Conservation (phyloP, 2,113 vertebrate species). For the Monarcha castaneiventris region DNA sequence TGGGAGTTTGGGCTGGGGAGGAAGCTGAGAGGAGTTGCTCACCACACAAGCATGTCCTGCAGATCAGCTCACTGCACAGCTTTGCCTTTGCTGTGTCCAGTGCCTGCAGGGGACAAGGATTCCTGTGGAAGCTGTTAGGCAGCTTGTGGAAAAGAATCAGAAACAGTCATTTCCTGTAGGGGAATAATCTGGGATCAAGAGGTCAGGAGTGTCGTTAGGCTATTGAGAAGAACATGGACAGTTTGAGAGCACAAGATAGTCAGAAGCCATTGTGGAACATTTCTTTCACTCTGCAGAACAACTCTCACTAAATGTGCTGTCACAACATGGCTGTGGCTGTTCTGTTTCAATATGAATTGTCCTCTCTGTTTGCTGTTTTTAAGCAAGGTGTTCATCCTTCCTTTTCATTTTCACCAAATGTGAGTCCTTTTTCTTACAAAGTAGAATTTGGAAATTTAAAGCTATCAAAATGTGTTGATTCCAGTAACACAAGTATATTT, state of each 20-base stretch:
- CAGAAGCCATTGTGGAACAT: background rate
- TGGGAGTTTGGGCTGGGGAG: background rate
- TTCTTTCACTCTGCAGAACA: background rate
- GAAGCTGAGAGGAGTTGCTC: background rate
- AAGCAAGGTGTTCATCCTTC: background rate
- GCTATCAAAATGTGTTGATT: background rate
- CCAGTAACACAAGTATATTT: background rate
- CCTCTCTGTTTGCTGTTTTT: background rate
- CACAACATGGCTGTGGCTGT: background rate
- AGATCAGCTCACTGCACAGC: background rate
- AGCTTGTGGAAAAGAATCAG: background rate
- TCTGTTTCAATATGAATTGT: background rate
- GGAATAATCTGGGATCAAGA: background rate
- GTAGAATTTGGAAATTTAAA: background rate
- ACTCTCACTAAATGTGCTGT: background rate
- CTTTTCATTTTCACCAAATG: background rate
- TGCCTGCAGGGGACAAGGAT: background rate
- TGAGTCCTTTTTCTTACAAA: background rate
- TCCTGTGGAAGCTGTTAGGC: constrained; percentile 1
- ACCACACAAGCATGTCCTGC: background rate
- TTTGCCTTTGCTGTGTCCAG: background rate
- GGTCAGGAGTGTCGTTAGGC: background rate
- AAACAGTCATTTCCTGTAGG: background rate
- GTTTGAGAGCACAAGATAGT: background rate
- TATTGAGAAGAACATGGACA: background rate